A percentile compares a stretch with the other conserved stretches of the same genome.
Conservation (phyloP, 2,888 invertebrate genomes). For the Aproaerema taeniolella region DNA sequence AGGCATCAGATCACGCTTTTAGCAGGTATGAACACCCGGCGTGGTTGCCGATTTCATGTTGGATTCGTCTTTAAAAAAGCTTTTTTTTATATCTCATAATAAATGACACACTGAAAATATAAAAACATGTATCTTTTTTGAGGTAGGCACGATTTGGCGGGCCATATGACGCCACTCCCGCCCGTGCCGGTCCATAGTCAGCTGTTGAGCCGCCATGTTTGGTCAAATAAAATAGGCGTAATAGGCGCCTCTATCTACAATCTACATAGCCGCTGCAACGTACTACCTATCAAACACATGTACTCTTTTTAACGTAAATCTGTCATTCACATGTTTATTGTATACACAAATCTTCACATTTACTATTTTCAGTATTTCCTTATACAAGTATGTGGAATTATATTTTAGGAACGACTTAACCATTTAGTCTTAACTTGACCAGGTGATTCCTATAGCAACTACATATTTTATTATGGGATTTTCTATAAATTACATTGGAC, state of each 20-base stretch:
- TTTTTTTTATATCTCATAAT: constrained; percentile 7
- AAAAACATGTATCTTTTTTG: constrained; percentile 20
- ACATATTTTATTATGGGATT: too few species aligned
- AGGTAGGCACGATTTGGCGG: constrained; percentile 29
- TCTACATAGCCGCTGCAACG: neutral
- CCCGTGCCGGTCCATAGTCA: constrained; percentile 73
- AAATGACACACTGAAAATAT: constrained; percentile 9
- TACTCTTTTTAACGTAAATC: too few species aligned
- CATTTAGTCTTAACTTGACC: too few species aligned
- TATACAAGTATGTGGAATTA: too few species aligned
- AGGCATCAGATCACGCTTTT: constrained; percentile 74
- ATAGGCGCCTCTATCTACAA: constrained; percentile 50
- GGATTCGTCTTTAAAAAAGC: constrained; percentile 16
- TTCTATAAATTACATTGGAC: too few species aligned
- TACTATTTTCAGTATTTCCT: too few species aligned
- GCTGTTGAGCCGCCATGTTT: constrained; percentile 78
- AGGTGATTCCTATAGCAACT: too few species aligned
- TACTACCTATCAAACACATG: neutral
- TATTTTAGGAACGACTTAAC: too few species aligned
- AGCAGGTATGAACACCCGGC: constrained; percentile 72
- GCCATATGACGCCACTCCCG: constrained; percentile 59
- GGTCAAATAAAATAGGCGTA: constrained; percentile 73
- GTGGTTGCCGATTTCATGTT: constrained; percentile 47
- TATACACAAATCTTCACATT: too few species aligned
- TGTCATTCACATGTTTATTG: too few species aligned